These are phyloP conservation scores for Synodontis membranacea DNA, from an alignment of 2,113 vertebrate genomes.

Conservation along the genomic window DNA sequence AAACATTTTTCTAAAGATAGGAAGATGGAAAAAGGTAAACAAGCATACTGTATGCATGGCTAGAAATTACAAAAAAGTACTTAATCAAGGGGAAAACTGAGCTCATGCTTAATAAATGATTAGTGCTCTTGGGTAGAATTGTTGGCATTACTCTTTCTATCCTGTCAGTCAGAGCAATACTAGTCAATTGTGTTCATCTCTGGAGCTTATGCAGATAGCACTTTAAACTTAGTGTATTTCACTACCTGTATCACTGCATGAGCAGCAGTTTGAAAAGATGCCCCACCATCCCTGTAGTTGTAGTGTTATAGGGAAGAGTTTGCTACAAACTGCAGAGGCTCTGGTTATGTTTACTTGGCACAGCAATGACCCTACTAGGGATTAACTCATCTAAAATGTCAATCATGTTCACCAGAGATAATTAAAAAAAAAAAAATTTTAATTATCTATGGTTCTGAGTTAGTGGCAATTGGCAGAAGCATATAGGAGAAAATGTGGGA, in stretches of 20 bases:
- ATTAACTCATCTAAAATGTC: conserved; percentile 37
- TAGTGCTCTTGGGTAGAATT: not conserved
- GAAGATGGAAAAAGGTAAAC: not conserved
- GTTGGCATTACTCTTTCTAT: not conserved
- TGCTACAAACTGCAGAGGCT: conserved; percentile 38
- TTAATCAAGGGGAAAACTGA: not conserved
- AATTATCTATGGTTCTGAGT: too few species aligned
- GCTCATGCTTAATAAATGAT: not conserved
- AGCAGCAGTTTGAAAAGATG: not conserved
- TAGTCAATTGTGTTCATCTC: not conserved
- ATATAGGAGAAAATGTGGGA: not conserved
- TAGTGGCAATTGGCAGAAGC: not conserved
- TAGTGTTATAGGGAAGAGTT: too few species aligned
- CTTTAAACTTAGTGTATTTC: not conserved
- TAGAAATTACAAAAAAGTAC: not conserved
- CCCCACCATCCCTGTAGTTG: too few species aligned
- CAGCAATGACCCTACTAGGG: conserved; percentile 43
- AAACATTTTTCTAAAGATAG: not conserved
- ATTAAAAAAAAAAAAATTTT: too few species aligned
- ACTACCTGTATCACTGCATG: not conserved
- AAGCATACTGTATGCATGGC: not conserved
- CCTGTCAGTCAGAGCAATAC: not conserved
- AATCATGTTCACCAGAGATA: conserved; percentile 43
- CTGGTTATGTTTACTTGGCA: conserved; percentile 45
- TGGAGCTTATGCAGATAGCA: not conserved